A percentile compares a stretch with the other conserved stretches of the same genome.
These are phyloP conservation scores for Euspilapteryx auroguttella DNA, from an alignment of 2,888 invertebrate species.

Conservation along the genomic window DNA sequence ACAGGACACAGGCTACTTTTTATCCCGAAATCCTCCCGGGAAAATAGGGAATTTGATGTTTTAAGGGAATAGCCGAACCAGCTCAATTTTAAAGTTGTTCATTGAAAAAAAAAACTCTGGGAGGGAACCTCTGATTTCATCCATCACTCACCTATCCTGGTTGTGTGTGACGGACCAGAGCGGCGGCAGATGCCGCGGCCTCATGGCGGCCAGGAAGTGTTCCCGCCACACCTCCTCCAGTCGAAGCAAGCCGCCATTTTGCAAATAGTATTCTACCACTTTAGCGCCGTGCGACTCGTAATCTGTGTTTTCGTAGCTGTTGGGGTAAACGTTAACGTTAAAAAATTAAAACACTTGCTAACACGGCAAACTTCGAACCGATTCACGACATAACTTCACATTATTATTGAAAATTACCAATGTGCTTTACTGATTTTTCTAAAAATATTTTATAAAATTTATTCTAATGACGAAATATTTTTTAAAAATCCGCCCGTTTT, in stretches of 20 bases:
- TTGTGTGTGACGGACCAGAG: slow-evolving; percentile 78
- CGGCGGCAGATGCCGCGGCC: slow-evolving; percentile 69
- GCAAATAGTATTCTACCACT: slow-evolving; percentile 62
- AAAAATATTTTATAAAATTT: too few species aligned
- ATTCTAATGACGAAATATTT: too few species aligned
- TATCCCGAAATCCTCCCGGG: too few species aligned
- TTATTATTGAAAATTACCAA: too few species aligned
- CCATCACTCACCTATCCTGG: slow-evolving; percentile 67
- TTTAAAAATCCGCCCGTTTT: too few species aligned
- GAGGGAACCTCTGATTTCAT: too few species aligned
- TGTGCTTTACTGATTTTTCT: too few species aligned
- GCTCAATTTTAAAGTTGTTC: neutral
- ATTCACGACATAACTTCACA: too few species aligned
- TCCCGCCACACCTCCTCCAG: slow-evolving; percentile 76
- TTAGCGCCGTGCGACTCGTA: slow-evolving; percentile 58
- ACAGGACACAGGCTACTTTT: neutral
- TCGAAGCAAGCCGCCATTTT: slow-evolving; percentile 52
- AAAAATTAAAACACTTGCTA: too few species aligned
- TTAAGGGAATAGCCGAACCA: neutral
- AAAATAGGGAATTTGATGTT: too few species aligned
- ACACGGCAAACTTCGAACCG: too few species aligned
- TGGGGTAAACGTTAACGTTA: slow-evolving; percentile 6
- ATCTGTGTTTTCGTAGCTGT: slow-evolving; percentile 40
- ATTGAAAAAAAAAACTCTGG: too few species aligned
- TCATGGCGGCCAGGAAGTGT: slow-evolving; percentile 74